Conservation (phyloP, 2,888 invertebrate genomes). For the Himalopsyche tibetana region DNA sequence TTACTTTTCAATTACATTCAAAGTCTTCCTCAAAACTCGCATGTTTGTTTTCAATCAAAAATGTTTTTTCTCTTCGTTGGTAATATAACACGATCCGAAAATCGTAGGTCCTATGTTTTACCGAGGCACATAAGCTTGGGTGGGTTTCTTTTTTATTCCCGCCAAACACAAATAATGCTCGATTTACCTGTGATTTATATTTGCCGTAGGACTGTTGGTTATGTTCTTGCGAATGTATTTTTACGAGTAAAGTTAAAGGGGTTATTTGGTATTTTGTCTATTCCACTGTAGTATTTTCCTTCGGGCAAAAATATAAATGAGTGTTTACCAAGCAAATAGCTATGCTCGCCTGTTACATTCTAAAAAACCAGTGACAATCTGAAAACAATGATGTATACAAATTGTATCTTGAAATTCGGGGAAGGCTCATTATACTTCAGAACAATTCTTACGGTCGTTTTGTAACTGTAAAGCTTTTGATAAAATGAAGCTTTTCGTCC, state of each 20-base stretch:
- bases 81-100: conserved; percentile 9
- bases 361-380: conserved; percentile 9
- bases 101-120: conserved; percentile 6
- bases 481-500: conserved; percentile 1
- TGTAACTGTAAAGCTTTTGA: neutral
- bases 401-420: conserved; percentile 59
- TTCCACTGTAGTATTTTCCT: neutral
- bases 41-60: conserved; percentile 20
- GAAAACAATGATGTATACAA: conserved; percentile 53
- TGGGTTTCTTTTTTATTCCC: conserved; percentile 17
- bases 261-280: neutral
- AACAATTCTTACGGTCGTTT: conserved; percentile 8
- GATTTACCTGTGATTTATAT: conserved; percentile 27
- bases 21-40: neutral
- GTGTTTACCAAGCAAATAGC: conserved; percentile 54
- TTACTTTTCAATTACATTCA: neutral
- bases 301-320: conserved; percentile 51
- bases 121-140: neutral
- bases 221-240: conserved; percentile 21
- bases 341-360: conserved; percentile 1
- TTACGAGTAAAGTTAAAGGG: neutral
- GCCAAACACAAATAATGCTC: conserved; percentile 28
- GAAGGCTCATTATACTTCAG: conserved; percentile 50
- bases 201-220: neutral
- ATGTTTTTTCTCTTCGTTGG: neutral